Conservation (phyloP, 2,113 vertebrate species). For the Ornithorhynchus anatinus region DNA sequence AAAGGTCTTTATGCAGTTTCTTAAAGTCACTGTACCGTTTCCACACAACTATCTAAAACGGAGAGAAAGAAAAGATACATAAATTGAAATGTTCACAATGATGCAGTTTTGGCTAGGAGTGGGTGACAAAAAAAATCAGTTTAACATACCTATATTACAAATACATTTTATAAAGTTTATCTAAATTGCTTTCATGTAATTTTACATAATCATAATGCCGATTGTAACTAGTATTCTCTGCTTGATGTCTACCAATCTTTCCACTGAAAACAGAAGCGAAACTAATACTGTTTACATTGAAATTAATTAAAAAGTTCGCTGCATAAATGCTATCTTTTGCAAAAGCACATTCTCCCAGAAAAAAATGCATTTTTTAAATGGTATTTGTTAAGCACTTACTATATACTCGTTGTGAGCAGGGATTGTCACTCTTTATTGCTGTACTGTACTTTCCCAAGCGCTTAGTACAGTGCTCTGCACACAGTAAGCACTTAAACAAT, state of each 20-base stretch:
- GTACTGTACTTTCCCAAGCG: no score
- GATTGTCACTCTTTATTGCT: no score
- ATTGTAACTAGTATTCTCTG: background rate
- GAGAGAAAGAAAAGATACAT: slow-evolving; percentile 40
- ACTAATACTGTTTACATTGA: background rate
- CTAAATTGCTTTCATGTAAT: background rate
- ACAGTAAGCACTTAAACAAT: no score
- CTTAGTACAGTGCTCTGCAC: no score
- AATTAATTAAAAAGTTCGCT: slow-evolving; percentile 11
- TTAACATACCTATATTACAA: background rate
- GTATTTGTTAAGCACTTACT: no score
- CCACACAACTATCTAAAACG: slow-evolving; percentile 91
- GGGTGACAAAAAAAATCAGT: background rate
- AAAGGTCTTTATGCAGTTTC: slow-evolving; percentile 94
- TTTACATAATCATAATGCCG: background rate
- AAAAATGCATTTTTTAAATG: no score
- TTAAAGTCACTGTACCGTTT: slow-evolving; percentile 98
- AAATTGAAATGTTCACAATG: background rate
- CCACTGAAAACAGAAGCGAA: background rate
- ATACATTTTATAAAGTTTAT: background rate
- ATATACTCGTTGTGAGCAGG: no score
- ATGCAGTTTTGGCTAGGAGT: background rate
- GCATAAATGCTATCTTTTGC: background rate
- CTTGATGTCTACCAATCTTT: background rate
- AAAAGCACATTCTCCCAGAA: background rate